Base-by-base conservation (phyloP, 2,113 vertebrate species). In the Caloenas nicobarica region DNA sequence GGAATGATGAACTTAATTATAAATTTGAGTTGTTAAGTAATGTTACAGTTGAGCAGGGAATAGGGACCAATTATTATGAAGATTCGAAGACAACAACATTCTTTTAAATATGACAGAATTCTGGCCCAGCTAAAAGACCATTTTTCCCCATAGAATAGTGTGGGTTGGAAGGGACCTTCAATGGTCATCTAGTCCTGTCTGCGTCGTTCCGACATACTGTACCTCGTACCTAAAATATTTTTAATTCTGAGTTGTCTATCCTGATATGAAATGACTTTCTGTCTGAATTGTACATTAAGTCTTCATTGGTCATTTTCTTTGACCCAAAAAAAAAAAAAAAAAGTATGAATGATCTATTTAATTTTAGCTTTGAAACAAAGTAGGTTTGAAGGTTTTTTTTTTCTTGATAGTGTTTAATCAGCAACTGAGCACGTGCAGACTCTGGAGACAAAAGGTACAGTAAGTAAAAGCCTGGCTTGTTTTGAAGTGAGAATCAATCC, bases 1-100 rank as follows among this genome's bases (percentile, higher is more conserved):
- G 95, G 92, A 84, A 96, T 83, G 81, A 93, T 79, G 83, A 97
- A 91, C 92, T 97, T 96, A 95, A 96, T 96, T 97, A 96, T 81
- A 72, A 44, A 90, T 86, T 86, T 2, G 7, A 77, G 48, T 77
- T 86, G 88, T 96, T 96, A 95, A 95, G 89, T 95, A 95, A 94
- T 87, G 56, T 83, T 90, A 80, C 46, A 68, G 33, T 73, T 83
- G 81, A 95, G 69, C 44, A 91, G 93, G 86, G 88, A 95, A 88
- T 86, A 93, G 64, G 76, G 79, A 58, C 48, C 84, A 86, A 70
- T 96, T 93, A 88, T 71, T 72, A 36, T 2, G 26, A 88, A 86
- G 81, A 74, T 62, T 82, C 5, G 5, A 76, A 71, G 51, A 53
- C 0, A 0, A 58, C 44, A 62, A 31, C 48, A 5, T 78, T 83